Evolutionary conservation across 2,113 vertebrate species (phyloP), one percentile per base, ranked within the genome.

Genomic region (Misgurnus anguillicaudatus): DNA sequence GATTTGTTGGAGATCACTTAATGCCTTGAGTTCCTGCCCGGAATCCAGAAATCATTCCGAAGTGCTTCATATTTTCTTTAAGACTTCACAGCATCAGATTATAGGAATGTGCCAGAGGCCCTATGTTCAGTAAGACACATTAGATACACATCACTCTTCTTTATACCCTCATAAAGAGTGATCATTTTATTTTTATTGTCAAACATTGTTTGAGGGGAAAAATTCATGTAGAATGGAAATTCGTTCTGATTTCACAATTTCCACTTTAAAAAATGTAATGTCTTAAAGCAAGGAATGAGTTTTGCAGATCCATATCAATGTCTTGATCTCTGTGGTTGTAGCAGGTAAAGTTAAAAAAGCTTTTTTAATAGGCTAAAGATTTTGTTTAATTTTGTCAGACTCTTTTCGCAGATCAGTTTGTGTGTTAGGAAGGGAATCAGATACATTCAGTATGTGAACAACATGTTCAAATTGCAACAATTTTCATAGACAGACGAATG

Each of bases 101-200:
- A 64, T 51, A 48, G 39, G 68, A 68, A 74, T 77, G 66, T 31
- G 45, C 53, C 9, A 13, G 9, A 45, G 65, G 60, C 6, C 6
- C 61, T 24, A 47, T 60, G 55, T 31, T 61, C 66, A 68, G 81
- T 70, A 66, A 78, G 66, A 62, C 31, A 48, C 57, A 69, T 78
- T 80, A 74, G 70, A 63, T 80, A 82, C 81, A 87, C 78, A 86
- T 81, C 80, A 66, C 39, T 51, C 48, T 4, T 79, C 21, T 81
- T 83, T 60, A 81, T 79, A 73, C 47, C 39, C 75, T 11, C n/a
- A 53, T 42, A 31, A 45, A 60, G 55, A 21, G 61, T 24, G 13
- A 77, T 81, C 63, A 77, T 82, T 68, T 65, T 39, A 65, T 66
- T 19, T 42, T 5, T 31, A 36, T 42, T 47, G 8, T 48, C 7